A percentile compares a stretch with the other conserved stretches of the same genome.
These are phyloP conservation scores for Caenorhabditis sp. DNA, from an alignment of 2,888 invertebrate species.

Conservation along the genomic window DNA sequence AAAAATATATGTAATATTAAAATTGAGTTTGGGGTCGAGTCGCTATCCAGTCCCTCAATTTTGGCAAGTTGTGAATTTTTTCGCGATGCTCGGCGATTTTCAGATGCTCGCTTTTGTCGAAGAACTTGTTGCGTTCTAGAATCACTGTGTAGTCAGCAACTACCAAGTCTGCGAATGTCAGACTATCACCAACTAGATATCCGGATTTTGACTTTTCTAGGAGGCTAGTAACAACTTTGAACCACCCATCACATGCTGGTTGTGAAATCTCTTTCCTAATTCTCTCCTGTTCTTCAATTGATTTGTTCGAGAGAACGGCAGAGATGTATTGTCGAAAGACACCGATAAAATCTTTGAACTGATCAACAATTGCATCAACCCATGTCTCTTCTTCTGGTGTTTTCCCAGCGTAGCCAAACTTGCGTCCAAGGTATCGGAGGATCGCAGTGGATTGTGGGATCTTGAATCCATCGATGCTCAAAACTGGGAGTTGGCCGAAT, in stretches of 20 bases:
- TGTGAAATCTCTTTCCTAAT: constrained; percentile 18
- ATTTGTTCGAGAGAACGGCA: constrained; percentile 14
- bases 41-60: constrained; percentile 23
- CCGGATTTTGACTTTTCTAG: constrained; percentile 26
- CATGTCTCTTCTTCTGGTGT: constrained; percentile 38
- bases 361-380: constrained; percentile 43
- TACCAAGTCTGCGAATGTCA: constrained; percentile 38
- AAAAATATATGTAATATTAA: no score
- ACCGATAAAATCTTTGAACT: constrained; percentile 29
- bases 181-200: constrained; percentile 26
- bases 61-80: constrained; percentile 14
- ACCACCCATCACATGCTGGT: constrained; percentile 23
- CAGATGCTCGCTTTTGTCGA: constrained; percentile 9
- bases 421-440: constrained; percentile 38
- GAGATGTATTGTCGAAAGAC: constrained; percentile 15
- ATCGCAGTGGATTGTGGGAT: constrained; percentile 38
- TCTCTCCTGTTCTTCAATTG: constrained; percentile 2
- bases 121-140: constrained; percentile 11
- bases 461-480: constrained; percentile 19
- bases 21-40: constrained; percentile 17
- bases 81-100: constrained; percentile 3
- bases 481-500: constrained; percentile 34
- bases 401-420: constrained; percentile 45
- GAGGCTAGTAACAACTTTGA: constrained; percentile 19
- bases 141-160: constrained; percentile 25